Evolutionary conservation across 2,888 invertebrate species (phyloP).

Genomic region (Embidobia sp.): DNA sequence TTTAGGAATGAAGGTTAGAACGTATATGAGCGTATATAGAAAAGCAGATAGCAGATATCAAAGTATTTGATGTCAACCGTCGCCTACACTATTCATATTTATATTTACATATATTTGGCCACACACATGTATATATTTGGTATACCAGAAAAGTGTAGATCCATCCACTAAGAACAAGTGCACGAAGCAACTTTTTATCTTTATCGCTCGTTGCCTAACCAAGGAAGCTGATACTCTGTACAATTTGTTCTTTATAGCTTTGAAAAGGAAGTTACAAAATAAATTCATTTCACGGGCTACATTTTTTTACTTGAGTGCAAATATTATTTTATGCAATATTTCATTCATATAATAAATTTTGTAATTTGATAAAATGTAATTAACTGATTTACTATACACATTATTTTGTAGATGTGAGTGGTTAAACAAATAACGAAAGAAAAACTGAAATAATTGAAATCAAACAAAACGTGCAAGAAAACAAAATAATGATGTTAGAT

Average conservation of each 20-base stretch:
- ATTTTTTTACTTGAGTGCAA: too few species aligned
- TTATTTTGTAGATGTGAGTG: too few species aligned
- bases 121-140: slow-evolving; percentile 10
- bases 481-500: too few species aligned
- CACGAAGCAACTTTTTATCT: slow-evolving; percentile 73
- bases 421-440: too few species aligned
- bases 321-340: too few species aligned
- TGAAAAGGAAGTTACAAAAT: slow-evolving; percentile 14
- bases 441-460: too few species aligned
- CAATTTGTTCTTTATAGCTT: slow-evolving; percentile 25
- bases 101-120: slow-evolving; percentile 48
- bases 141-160: slow-evolving; percentile 63
- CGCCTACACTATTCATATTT: slow-evolving; percentile 73
- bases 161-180: slow-evolving; percentile 66
- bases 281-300: slow-evolving; percentile 3
- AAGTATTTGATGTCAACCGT: slow-evolving; percentile 75
- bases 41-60: slow-evolving; percentile 76
- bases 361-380: too few species aligned
- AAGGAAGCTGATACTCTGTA: slow-evolving; percentile 72
- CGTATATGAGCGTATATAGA: slow-evolving; percentile 70
- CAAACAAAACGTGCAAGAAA: too few species aligned
- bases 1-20: slow-evolving; percentile 45
- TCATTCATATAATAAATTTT: too few species aligned
- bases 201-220: slow-evolving; percentile 72
- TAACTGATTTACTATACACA: too few species aligned